Conservation (phyloP, 1,140 invertebrate species). For the Steinernema feltiae region DNA sequence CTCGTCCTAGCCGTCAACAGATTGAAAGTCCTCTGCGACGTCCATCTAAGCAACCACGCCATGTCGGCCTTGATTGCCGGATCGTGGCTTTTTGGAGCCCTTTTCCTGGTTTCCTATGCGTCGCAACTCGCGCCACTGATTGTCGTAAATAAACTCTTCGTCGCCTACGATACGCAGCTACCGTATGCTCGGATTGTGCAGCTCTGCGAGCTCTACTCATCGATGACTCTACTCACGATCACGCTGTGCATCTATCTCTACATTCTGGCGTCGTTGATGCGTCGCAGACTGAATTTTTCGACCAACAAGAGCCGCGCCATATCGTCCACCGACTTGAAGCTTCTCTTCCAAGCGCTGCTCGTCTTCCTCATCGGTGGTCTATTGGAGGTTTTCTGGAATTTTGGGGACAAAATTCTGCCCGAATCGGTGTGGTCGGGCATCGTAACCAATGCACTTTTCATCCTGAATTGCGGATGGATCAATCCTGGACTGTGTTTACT, state of each 20-base stretch:
- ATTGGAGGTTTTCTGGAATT: not conserved
- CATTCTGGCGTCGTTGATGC: not conserved
- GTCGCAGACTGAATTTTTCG: not conserved
- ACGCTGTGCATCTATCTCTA: not conserved
- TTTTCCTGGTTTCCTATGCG: not conserved
- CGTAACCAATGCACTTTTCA: not conserved
- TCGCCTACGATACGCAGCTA: not conserved
- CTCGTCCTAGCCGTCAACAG: not conserved
- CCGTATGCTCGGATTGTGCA: not conserved
- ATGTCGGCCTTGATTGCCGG: not conserved
- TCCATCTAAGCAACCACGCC: not conserved
- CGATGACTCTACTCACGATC: not conserved
- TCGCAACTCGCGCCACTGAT: not conserved
- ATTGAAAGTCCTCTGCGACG: not conserved
- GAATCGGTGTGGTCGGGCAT: not conserved
- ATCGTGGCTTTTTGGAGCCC: not conserved
- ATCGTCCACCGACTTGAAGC: not conserved
- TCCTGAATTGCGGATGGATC: not conserved
- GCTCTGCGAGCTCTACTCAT: not conserved
- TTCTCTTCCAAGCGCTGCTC: not conserved
- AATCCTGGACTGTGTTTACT: not conserved
- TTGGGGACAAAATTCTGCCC: not conserved
- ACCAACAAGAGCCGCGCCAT: not conserved
- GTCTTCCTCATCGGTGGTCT: not conserved
- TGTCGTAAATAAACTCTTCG: not conserved